A percentile compares a stretch with the other conserved stretches of the same genome.
These are phyloP conservation scores for Drosophila kepulauana DNA, from an alignment of 1,140 invertebrate genomes.

Conservation along the genomic window DNA sequence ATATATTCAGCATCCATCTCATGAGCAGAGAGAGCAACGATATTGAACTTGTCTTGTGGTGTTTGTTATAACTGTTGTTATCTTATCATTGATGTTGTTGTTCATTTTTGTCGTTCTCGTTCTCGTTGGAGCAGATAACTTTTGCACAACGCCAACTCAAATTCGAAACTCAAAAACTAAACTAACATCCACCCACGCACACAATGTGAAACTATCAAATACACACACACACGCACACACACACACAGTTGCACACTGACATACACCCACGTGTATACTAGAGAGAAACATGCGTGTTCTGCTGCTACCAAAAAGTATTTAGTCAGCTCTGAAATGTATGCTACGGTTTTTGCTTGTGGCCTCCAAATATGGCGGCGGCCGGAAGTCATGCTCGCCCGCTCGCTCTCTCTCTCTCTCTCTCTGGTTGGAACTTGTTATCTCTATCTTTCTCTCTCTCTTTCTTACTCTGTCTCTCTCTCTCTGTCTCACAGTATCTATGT, in stretches of 20 bases:
- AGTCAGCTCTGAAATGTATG: constrained; percentile 54
- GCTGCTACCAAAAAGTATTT: constrained; percentile 42
- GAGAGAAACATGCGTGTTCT: constrained; percentile 1
- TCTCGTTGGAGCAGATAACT: constrained; percentile 51
- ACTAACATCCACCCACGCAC: constrained; percentile 16
- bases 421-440: constrained; percentile 28
- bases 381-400: constrained; percentile 41
- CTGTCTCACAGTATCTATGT: constrained; percentile 40
- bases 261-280: constrained; percentile 17
- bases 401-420: constrained; percentile 35
- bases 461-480: constrained; percentile 29
- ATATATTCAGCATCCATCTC: constrained; percentile 38
- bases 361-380: constrained; percentile 34
- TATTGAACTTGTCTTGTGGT: constrained; percentile 67
- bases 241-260: constrained; percentile 14
- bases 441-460: constrained; percentile 14
- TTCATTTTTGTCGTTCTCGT: constrained; percentile 47
- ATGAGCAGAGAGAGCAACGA: constrained; percentile 44
- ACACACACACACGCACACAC: constrained; percentile 30
- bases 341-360: constrained; percentile 52
- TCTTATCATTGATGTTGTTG: constrained; percentile 49
- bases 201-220: constrained; percentile 1
- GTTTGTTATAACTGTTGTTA: constrained; percentile 68
- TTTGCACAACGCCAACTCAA: constrained; percentile 34
- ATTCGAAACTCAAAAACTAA: constrained; percentile 26